Evolutionary conservation across 1,140 invertebrate genomes (phyloP).

Genomic region (Cherax quadricarinatus): DNA sequence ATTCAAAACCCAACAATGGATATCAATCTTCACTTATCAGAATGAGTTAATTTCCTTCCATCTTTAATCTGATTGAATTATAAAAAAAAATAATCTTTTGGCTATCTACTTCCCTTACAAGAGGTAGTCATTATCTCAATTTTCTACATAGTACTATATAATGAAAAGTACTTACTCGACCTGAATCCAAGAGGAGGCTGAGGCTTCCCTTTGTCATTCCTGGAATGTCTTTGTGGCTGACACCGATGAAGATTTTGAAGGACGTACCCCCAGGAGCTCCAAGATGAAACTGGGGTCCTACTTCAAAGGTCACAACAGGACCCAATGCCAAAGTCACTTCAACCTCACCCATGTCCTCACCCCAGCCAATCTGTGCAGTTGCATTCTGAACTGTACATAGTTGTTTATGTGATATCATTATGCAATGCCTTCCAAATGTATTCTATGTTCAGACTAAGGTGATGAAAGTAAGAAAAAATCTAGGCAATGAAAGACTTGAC

Average conservation of each 20-base stretch:
- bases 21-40: too few species aligned
- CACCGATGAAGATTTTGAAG: constrained; percentile 9
- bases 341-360: constrained; percentile 2
- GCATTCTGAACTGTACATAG: not conserved
- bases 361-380: constrained; percentile 25
- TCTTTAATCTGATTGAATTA: too few species aligned
- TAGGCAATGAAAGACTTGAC: too few species aligned
- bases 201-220: not conserved
- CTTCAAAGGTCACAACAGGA: constrained; percentile 31
- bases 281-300: not conserved
- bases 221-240: not conserved
- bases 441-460: too few species aligned
- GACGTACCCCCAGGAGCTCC: not conserved
- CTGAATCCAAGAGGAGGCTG: constrained; percentile 9
- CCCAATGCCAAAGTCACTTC: constrained; percentile 24
- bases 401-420: not conserved
- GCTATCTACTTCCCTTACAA: too few species aligned
- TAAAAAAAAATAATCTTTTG: too few species aligned
- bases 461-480: too few species aligned
- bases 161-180: not conserved
- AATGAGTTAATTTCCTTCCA: too few species aligned
- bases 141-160: too few species aligned
- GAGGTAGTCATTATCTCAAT: too few species aligned
- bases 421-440: too few species aligned
- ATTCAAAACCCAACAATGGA: too few species aligned